Conservation (phyloP, 2,797 vertebrate genomes). For the Typhlichthys subterraneus region DNA sequence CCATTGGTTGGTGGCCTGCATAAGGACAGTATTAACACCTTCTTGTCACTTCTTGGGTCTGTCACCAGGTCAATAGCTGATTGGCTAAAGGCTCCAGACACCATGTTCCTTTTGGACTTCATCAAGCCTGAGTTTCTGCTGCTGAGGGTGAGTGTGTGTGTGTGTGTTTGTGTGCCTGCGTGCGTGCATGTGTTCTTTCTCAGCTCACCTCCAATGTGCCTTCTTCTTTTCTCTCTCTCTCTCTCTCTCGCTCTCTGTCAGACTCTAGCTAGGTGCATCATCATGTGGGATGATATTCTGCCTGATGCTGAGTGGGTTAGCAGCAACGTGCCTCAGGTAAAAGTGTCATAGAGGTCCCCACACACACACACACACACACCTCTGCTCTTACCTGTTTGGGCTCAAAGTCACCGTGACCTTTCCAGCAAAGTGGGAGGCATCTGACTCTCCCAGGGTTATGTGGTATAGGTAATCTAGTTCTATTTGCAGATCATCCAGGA, state of each 20-base stretch:
- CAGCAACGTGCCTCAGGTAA: slow-evolving; percentile 95
- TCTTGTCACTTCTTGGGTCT: slow-evolving; percentile 47
- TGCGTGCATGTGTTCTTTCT: slow-evolving; percentile 20
- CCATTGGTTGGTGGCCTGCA: slow-evolving; percentile 37
- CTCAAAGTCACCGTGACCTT: neutral
- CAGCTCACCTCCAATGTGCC: slow-evolving; percentile 10
- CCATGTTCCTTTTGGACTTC: slow-evolving; percentile 97
- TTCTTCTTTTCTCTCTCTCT: slow-evolving; percentile 2
- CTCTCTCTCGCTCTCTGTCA: slow-evolving; percentile 46
- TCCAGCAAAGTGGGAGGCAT: too few species aligned
- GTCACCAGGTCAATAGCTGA: slow-evolving; percentile 91
- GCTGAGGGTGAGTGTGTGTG: slow-evolving; percentile 82
- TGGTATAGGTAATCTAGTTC: neutral
- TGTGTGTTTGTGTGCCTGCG: slow-evolving; percentile 2
- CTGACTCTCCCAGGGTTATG: too few species aligned
- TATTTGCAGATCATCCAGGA: slow-evolving; percentile 88
- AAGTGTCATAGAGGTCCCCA: neutral
- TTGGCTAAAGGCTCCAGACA: slow-evolving; percentile 96
- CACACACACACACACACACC: neutral
- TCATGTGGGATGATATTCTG: slow-evolving; percentile 98
- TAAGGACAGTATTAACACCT: slow-evolving; percentile 59
- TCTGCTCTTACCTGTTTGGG: neutral
- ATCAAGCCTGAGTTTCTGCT: slow-evolving; percentile 98
- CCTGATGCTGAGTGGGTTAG: slow-evolving; percentile 95
- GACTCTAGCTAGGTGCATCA: slow-evolving; percentile 95